Evolutionary conservation across 2,888 invertebrate genomes (phyloP), one percentile per base, ranked within the genome.

Genomic region (Perdita meconis): DNA sequence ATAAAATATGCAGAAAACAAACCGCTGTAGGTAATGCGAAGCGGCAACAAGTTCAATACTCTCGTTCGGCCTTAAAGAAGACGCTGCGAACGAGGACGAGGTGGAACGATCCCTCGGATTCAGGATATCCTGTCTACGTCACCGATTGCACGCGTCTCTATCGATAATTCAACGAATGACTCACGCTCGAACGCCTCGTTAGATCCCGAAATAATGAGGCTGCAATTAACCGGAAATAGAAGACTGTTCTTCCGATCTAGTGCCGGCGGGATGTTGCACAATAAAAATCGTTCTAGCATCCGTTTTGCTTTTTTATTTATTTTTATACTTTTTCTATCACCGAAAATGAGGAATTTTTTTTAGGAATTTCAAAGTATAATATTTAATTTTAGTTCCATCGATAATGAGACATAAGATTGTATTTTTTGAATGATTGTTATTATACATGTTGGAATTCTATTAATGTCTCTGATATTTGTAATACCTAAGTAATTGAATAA

Each of bases 191-290:
- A 24, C 16, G 30, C 26, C 4, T 16, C 34, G 53, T 50, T 51
- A 50, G 76, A 66, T 67, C 51, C 59, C 36, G 63, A 67, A 34
- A 78, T 78, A 74, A 78, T 63, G 74, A 66, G 69, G 16, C 12
- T 16, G 30, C 80, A 74, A 80, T 80, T 80, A 78, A 57, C 57
- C 59, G 61, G 63, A 74, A 74, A 69, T 61, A 66, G 61, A 64
- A 59, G 42, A 74, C 57, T 22, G 30, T 66, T 57, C 61, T 72
- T 67, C 74, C 76, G 50, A 68, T 55, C 51, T 22, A 16, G 12
- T 26, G 24, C 34, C 16, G 16, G 6, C n/a, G 19, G 66, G 63
- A 67, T 40, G 59, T 76, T 79, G 22, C 59, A 42, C 57, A 76
- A 71, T 40, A 10, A n/a, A 56, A 38, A 22, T 47, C 44, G 38